Percentiles rank a stretch among this genome's conserved stretches.
Conservation (phyloP, 1,140 invertebrate genomes). For the Caenorhabditis tropicalis region DNA sequence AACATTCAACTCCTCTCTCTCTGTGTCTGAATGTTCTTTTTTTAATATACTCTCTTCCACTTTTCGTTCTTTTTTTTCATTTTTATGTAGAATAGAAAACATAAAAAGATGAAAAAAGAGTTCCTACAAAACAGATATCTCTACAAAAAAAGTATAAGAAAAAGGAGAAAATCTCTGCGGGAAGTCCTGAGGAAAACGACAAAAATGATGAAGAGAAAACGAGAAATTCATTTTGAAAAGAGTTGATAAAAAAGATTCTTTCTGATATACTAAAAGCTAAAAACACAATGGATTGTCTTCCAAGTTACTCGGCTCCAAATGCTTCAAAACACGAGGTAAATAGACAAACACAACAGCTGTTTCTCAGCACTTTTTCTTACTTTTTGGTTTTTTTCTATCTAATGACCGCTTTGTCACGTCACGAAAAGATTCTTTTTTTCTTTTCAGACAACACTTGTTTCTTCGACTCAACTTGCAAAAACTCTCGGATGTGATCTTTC, state of each 20-base stretch:
- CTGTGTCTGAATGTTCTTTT: neutral
- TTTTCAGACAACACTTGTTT: slow-evolving; percentile 8
- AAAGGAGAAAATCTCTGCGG: neutral
- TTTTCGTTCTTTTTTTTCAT: neutral
- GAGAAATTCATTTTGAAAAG: neutral
- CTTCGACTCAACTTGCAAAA: neutral
- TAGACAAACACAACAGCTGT: slow-evolving; percentile 22
- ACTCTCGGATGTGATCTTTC: neutral
- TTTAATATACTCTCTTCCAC: neutral
- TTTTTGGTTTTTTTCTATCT: slow-evolving; percentile 35
- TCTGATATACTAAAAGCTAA: neutral
- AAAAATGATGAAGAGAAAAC: neutral
- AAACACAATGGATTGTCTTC: slow-evolving; percentile 5
- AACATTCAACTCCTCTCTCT: neutral
- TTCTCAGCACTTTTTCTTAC: slow-evolving; percentile 23
- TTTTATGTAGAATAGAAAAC: neutral
- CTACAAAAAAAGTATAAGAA: neutral
- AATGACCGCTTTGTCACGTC: slow-evolving; percentile 23
- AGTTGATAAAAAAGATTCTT: too few species aligned
- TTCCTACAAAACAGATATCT: neutral
- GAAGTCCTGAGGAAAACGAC: neutral
- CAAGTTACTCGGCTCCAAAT: neutral
- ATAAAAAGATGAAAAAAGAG: neutral
- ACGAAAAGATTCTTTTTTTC: neutral
- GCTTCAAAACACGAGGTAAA: slow-evolving; percentile 30